Conservation (phyloP, 2,888 invertebrate genomes). For the Eurois occulta region DNA sequence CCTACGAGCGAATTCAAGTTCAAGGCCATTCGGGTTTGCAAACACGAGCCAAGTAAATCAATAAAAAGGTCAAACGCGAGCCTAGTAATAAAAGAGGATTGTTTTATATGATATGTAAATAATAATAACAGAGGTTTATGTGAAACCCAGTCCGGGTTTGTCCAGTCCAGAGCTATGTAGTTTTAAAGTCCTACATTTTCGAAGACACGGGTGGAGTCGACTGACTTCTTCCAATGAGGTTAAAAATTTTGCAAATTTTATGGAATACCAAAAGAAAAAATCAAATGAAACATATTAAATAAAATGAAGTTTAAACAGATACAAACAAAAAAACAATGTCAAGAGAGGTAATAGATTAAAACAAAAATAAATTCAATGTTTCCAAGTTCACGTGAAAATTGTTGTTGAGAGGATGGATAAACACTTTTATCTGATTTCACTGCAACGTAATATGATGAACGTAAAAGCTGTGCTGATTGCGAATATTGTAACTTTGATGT, state of each 20-base stretch:
- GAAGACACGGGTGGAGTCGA: background rate
- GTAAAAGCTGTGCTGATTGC: background rate
- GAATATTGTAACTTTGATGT: background rate
- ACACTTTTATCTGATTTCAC: background rate
- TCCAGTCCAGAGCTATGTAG: background rate
- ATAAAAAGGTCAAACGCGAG: background rate
- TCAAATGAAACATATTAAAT: background rate
- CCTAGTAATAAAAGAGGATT: background rate
- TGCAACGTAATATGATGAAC: background rate
- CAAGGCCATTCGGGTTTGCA: conserved; percentile 7
- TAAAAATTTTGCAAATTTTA: background rate
- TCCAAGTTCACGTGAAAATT: background rate
- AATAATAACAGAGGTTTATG: background rate
- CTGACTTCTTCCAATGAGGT: background rate
- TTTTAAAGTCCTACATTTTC: background rate
- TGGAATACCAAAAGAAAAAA: background rate
- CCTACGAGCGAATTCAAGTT: background rate
- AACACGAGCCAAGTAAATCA: background rate
- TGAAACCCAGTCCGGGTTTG: background rate
- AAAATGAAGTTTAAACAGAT: background rate
- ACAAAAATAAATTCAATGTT: background rate
- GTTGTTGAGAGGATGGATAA: background rate
- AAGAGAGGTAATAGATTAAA: background rate
- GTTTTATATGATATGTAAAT: background rate
- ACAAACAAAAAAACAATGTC: background rate